phyloP scores from a whole-genome alignment of 2,113 vertebrate genomes.

The Bujurquina vittata region DNA sequence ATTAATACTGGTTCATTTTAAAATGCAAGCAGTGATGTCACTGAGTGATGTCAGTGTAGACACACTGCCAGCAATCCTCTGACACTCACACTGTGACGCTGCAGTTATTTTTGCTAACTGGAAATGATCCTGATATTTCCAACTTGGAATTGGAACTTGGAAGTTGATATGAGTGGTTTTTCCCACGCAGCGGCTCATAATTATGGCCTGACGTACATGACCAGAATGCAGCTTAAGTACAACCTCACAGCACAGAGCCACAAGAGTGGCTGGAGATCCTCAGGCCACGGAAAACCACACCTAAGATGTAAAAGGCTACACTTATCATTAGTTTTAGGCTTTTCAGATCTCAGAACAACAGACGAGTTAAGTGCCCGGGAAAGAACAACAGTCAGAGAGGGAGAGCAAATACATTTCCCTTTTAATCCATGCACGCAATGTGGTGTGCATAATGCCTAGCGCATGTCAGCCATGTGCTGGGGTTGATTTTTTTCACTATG shows the following conservation, averaged over 20 bases:
- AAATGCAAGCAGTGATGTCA: neutral
- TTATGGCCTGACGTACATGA: neutral
- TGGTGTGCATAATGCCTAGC: neutral
- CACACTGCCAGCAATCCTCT: neutral
- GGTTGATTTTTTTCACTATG: neutral
- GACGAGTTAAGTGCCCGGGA: neutral
- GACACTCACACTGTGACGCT: neutral
- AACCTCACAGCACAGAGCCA: neutral
- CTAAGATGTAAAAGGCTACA: neutral
- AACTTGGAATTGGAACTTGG: neutral
- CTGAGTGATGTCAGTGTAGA: neutral
- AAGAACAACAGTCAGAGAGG: neutral
- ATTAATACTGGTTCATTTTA: neutral
- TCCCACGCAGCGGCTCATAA: neutral
- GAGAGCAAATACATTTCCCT: neutral
- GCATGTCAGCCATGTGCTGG: neutral
- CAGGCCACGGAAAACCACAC: neutral
- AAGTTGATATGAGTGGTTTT: neutral
- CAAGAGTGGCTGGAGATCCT: neutral
- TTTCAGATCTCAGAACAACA: neutral
- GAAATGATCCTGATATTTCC: neutral
- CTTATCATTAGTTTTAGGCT: neutral
- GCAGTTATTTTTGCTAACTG: neutral
- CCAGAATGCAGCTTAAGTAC: neutral
- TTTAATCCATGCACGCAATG: conserved; percentile 7